Evolutionary conservation across 2,113 vertebrate species (phyloP).

Genomic region (Anser brachyrhynchus): DNA sequence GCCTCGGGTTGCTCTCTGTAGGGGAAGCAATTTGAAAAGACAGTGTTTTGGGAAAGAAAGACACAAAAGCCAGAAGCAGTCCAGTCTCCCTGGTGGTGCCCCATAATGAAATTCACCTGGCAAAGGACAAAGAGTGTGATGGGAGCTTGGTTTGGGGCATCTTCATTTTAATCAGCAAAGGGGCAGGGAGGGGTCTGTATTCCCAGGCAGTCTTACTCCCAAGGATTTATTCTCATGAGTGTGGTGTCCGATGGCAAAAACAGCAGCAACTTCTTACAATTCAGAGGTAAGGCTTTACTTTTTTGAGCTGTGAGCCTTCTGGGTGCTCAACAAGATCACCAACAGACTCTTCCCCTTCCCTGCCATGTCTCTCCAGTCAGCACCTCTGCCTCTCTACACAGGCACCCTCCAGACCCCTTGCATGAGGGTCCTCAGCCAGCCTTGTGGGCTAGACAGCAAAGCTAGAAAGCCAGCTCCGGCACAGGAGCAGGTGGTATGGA

Average conservation of each 20-base stretch:
- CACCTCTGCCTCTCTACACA: not conserved
- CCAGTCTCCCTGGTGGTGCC: not conserved
- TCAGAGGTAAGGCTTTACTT: not conserved
- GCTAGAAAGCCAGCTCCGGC: rapidly evolving
- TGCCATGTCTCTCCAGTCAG: not conserved
- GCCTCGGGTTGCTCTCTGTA: not conserved
- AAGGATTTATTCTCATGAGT: not conserved
- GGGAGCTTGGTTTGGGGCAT: not conserved
- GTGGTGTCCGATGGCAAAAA: not conserved
- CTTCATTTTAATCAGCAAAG: not conserved
- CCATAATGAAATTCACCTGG: not conserved
- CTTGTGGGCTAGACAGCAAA: not conserved
- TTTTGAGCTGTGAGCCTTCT: not conserved
- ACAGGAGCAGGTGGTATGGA: not conserved
- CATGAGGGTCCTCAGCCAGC: not conserved
- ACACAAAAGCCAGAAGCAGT: not conserved
- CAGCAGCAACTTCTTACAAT: not conserved
- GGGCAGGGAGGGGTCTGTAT: not conserved
- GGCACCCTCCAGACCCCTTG: not conserved
- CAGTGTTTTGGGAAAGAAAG: not conserved
- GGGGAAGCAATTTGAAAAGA: not conserved
- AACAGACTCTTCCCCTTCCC: not conserved
- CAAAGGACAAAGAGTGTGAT: not conserved
- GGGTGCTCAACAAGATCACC: not conserved
- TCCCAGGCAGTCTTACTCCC: not conserved